Evolutionary conservation across 2,888 invertebrate species (phyloP).

Genomic region (Schizotus pectinicornis): DNA sequence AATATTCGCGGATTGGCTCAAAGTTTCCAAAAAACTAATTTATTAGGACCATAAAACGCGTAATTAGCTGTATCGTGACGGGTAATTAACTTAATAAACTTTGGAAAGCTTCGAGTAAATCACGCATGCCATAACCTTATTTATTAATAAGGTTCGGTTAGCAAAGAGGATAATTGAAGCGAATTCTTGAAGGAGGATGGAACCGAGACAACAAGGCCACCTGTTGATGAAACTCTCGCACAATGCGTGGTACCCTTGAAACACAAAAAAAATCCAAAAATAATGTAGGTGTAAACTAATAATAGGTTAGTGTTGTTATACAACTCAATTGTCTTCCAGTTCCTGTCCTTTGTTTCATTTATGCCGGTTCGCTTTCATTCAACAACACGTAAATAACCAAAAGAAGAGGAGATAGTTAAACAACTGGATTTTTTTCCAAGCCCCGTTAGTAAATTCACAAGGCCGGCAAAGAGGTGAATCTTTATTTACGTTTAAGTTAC

Average conservation of each 20-base stretch:
- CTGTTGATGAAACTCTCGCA: slow-evolving; percentile 10
- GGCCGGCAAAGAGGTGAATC: too few species aligned
- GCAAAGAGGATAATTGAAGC: too few species aligned
- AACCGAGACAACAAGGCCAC: background rate
- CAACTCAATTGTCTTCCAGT: slow-evolving; percentile 11
- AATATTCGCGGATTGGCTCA: background rate
- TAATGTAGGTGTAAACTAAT: background rate
- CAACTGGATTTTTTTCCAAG: too few species aligned
- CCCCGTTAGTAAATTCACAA: too few species aligned
- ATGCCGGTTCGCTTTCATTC: too few species aligned
- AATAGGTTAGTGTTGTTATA: slow-evolving; percentile 14
- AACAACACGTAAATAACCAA: too few species aligned
- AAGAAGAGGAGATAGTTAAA: too few species aligned
- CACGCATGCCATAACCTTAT: too few species aligned
- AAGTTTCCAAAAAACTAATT: too few species aligned
- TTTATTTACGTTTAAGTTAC: too few species aligned
- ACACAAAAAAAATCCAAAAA: background rate
- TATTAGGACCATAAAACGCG: background rate
- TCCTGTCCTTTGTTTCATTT: slow-evolving; percentile 3
- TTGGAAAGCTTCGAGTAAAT: slow-evolving; percentile 2
- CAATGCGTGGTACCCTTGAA: slow-evolving; percentile 17
- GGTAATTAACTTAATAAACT: slow-evolving; percentile 4
- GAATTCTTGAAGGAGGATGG: too few species aligned
- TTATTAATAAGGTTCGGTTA: background rate
- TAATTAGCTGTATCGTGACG: slow-evolving; percentile 2